A percentile compares a stretch with the other conserved stretches of the same genome.
These are phyloP conservation scores for Dione vanillae DNA, from an alignment of 2,888 invertebrate species.

Conservation along the genomic window DNA sequence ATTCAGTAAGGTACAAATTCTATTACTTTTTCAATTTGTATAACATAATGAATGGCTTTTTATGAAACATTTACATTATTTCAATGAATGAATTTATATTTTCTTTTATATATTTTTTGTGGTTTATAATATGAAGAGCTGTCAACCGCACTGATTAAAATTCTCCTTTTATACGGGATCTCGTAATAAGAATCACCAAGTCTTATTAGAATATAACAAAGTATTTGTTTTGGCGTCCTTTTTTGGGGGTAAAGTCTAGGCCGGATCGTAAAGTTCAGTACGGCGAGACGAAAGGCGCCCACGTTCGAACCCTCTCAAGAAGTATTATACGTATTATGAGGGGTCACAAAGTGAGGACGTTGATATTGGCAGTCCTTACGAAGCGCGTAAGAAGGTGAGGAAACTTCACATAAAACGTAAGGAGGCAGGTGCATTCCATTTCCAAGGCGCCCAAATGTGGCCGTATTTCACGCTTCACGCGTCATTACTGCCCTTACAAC, in stretches of 20 bases:
- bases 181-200: conserved; percentile 21
- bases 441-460: conserved; percentile 77
- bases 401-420: conserved; percentile 83
- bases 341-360: conserved; percentile 82
- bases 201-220: conserved; percentile 33
- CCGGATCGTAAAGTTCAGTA: conserved; percentile 70
- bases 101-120: conserved; percentile 18
- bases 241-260: conserved; percentile 37
- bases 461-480: conserved; percentile 80
- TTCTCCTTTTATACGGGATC: conserved; percentile 18
- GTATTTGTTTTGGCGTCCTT: conserved; percentile 41
- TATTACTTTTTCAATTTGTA: conserved; percentile 16
- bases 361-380: conserved; percentile 80
- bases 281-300: conserved; percentile 61
- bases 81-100: conserved; percentile 20
- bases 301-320: conserved; percentile 80
- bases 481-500: conserved; percentile 72
- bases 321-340: conserved; percentile 80
- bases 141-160: conserved; percentile 23
- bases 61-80: conserved; percentile 19
- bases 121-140: conserved; percentile 21
- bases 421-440: conserved; percentile 84
- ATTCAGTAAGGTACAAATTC: conserved; percentile 15
- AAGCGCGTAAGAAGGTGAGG: conserved; percentile 78
- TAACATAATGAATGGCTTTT: conserved; percentile 20